Evolutionary conservation across 2,113 vertebrate genomes (phyloP).

Genomic region (Festucalex cinctus): DNA sequence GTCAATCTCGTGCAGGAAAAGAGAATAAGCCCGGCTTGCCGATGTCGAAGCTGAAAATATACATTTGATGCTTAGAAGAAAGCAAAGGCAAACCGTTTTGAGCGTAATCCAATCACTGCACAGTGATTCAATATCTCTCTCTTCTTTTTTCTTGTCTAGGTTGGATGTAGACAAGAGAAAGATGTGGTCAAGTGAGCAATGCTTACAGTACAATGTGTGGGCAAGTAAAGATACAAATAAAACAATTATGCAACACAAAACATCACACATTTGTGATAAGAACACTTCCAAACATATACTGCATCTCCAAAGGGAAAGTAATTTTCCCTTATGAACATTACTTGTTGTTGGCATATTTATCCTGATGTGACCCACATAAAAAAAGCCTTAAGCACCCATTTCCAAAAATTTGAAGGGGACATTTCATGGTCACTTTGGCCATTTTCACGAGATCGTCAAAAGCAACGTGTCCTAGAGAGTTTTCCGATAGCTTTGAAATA

Average conservation of each 20-base stretch:
- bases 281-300: background rate
- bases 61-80: background rate
- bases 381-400: no score
- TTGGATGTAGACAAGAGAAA: background rate
- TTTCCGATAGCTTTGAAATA: no score
- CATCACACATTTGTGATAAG: no score
- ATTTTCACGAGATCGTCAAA: no score
- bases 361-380: background rate
- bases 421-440: no score
- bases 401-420: background rate
- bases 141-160: background rate
- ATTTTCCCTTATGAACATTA: no score
- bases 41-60: slow-evolving; percentile 34
- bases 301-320: no score
- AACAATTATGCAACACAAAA: background rate
- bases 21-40: slow-evolving; percentile 34
- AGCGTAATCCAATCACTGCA: slow-evolving; percentile 7
- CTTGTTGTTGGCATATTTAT: background rate
- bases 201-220: background rate
- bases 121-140: slow-evolving; percentile 26
- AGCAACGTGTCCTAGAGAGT: no score
- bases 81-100: slow-evolving; percentile 16
- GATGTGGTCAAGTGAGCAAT: background rate
- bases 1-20: slow-evolving; percentile 47
- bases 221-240: background rate